Evolutionary conservation across 1,140 invertebrate genomes (phyloP), one percentile per base, ranked within the genome.

Genomic region (Heliconius nattereri): DNA sequence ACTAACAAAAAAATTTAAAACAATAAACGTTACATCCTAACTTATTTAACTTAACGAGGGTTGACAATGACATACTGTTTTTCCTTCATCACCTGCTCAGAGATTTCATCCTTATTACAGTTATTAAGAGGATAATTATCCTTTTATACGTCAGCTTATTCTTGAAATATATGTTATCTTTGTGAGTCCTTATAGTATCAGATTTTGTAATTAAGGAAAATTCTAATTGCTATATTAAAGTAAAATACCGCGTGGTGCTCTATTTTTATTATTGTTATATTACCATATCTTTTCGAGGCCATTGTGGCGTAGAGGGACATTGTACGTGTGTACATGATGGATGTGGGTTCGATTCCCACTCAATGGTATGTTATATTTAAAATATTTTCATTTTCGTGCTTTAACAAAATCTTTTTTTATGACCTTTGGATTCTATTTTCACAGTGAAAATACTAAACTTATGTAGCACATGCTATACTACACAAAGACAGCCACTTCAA

Each of bases 111-210:
- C 45, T 74, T 60, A 78, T 74, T 74, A 73, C 78, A n/a, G 57
- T 66, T 49, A 78, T 78, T 78, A 74, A 23, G 23, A 26, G 16
- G 20, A 49, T 78, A 74, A 74, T 78, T 78, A 78, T 78, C 66
- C 23, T 26, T 78, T 74, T 54, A 74, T 19, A 37, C 78, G 57
- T 78, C 40, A 52, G 73, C n/a, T 60, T 26, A 49, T 78, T 66
- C 16, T 73, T 45, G 8, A 6, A 57, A 32, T 54, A 57, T 29
- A 78, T 71, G 57, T 60, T 37, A 71, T 20, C 70, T 71, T 71
- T 71, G 20, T 20, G 29, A 35, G 11, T n/a, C 13, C 8, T 71
- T 37, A 71, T 32, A 37, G 71, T 75, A 75, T 75, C 73, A 29
- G 8, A 52, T 75, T 32, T 32, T 54, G 11, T 32, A 29, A 74